Base-by-base conservation (phyloP, 2,888 invertebrate genomes). In the Nemotelus nigrinus region DNA sequence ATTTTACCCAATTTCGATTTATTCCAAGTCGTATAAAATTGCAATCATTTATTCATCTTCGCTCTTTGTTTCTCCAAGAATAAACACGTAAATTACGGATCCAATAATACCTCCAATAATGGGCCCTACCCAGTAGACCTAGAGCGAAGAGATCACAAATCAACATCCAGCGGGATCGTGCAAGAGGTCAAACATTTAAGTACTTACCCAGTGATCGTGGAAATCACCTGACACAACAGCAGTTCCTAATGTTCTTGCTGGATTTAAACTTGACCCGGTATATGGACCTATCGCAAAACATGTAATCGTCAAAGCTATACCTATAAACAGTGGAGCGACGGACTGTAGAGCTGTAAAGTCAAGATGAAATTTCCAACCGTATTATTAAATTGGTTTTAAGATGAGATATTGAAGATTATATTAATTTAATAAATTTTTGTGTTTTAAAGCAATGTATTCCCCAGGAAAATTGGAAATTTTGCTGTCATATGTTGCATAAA, bases 211-310 rank as follows among this genome's bases (percentile, higher is more conserved):
- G 8, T 50, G 50, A 50, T 50, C 50, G 50, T 8, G 5, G 50
- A 50, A 50, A 1, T 50, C 50, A 8, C 8, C 8, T 7, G 50
- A 50, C 50, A 50, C 6, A 45, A 96, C 91, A 2, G 96, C 95
- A 0, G 96, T 94, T 78, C 97, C 97, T 83, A 97, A 91, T 78
- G 94, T 93, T 80, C 97, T 90, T 0, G 97, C 97, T 0, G 97
- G 96, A 88, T 97, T 97, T 96, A 97, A 96, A 82, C 96, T 94
- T 57, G 96, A 91, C 65, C 96, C 96, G 7, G 96, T 96, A 84
- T 91, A 92, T 87, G 93, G 92, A 84, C 97, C 94, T n/a, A 94
- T 94, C 76, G 93, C 92, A 81, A 97, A 88, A 86, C 97, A 97
- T 3, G 95, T 94, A 79, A 95, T 88, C 0, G 93, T 91, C 65